Evolutionary conservation across 2,888 invertebrate genomes (phyloP), one percentile per base, ranked within the genome.

Genomic region (Electrophaes corylata): DNA sequence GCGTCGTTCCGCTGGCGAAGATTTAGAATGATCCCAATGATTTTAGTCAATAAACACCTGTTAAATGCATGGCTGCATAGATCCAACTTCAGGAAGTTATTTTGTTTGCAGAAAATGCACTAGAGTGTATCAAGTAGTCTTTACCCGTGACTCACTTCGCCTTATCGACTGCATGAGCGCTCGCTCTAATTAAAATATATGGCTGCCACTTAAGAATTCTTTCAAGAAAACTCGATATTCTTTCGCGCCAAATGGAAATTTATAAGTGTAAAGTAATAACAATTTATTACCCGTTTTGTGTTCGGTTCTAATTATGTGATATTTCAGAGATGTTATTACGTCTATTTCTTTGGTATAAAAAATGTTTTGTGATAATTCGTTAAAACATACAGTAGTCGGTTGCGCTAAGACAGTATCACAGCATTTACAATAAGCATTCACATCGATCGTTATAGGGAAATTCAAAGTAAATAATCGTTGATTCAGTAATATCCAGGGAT

Each of bases 181-280:
- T 76, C 75, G 67, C 72, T 78, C 76, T 89, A 89, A 89, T 88
- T 89, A 88, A 85, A 87, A 89, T 88, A 86, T 88, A 85, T 78
- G 83, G 79, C 76, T 75, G 78, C 83, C 79, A 84, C 84, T 87
- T 81, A 79, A 84, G 81, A 82, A 84, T 80, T 81, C 81, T 79
- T 85, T 83, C 76, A 64, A 74, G 66, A 71, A 66, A 65, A 72
- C 69, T 75, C 72, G 71, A 80, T 81, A 79, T 80, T 83, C 75
- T 77, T 81, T 78, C 66, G 64, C 60, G 64, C 57, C 64, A 76
- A 84, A 84, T 81, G 78, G 64, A 78, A 80, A 84, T 83, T 84
- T 83, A 83, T 83, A 69, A 57, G 70, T 68, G 62, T 71, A 75
- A 64, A 75, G 48, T 77, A 81, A 79, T 73, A 68, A 69, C 52